These are phyloP conservation scores for Micrastur ruficollis DNA, from an alignment of 2,797 vertebrate species.

Conservation along the genomic window DNA sequence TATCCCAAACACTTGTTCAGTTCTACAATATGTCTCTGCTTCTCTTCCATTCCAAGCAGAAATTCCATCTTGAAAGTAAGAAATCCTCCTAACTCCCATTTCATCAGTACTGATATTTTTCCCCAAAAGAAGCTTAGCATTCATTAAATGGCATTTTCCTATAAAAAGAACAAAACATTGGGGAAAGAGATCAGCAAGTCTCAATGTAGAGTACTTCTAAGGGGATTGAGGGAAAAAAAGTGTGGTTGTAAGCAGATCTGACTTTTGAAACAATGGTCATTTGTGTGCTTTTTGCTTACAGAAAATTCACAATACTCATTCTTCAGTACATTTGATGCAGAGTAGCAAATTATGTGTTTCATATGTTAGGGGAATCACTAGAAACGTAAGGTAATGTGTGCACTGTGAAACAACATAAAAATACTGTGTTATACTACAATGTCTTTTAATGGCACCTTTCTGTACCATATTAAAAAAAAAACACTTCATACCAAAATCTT, in stretches of 20 bases:
- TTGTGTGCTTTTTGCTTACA: neutral
- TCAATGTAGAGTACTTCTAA: neutral
- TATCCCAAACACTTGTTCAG: neutral
- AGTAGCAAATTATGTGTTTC: neutral
- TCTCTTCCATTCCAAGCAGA: neutral
- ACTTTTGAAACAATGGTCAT: neutral
- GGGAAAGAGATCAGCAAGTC: neutral
- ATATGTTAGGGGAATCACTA: neutral
- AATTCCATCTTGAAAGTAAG: neutral
- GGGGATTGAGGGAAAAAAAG: neutral
- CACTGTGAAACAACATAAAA: neutral
- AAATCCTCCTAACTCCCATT: neutral
- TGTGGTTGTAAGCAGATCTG: neutral
- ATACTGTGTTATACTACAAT: neutral
- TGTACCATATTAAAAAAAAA: accelerated
- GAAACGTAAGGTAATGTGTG: neutral
- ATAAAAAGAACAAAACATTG: neutral
- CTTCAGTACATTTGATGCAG: neutral
- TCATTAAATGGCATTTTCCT: neutral
- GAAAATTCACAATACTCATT: neutral
- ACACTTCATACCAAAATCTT: neutral
- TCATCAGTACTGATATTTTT: neutral
- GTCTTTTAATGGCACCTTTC: neutral
- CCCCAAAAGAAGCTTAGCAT: neutral
- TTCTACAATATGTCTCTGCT: neutral